A percentile compares a stretch with the other conserved stretches of the same genome.
Evolutionary conservation across 2,797 vertebrate genomes (phyloP).

Genomic region (Sebastolobus alascanus): DNA sequence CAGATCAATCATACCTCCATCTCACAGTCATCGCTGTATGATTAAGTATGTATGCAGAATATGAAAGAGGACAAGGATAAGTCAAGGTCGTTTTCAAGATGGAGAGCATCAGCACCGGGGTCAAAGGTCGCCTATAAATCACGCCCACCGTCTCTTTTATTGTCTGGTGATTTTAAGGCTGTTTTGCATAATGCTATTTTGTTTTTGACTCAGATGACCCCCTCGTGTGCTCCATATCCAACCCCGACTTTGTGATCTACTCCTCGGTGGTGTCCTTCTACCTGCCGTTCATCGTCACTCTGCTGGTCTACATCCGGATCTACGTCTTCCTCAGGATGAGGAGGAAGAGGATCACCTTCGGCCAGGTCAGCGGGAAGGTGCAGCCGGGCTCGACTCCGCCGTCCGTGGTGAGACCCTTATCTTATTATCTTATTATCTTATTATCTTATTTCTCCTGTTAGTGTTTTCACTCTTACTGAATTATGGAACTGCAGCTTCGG

Average conservation of each 20-base stretch:
- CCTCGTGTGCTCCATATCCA: constrained; percentile 94
- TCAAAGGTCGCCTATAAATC: constrained; percentile 23
- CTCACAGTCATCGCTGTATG: neutral
- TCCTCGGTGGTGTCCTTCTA: constrained; percentile 97
- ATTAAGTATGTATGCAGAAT: constrained; percentile 4
- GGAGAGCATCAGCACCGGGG: neutral
- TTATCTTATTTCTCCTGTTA: neutral
- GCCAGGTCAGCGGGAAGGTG: constrained; percentile 88
- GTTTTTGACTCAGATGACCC: constrained; percentile 86
- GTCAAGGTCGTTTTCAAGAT: constrained; percentile 24
- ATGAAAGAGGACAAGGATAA: neutral
- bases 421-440: neutral
- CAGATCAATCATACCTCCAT: constrained; percentile 39
- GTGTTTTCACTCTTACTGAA: neutral
- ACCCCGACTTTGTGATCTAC: constrained; percentile 95
- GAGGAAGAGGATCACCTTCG: constrained; percentile 89
- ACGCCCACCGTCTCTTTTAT: neutral
- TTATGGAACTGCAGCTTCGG: neutral
- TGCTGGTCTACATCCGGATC: constrained; percentile 94
- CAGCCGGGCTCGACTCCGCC: constrained; percentile 76
- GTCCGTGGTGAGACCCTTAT: constrained; percentile 82
- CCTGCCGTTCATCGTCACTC: constrained; percentile 92
- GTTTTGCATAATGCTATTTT: constrained; percentile 21
- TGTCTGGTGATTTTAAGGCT: constrained; percentile 3
- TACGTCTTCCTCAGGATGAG: constrained; percentile 93